Evolutionary conservation across 2,888 invertebrate species (phyloP), one percentile per base, ranked within the genome.

Genomic region (Tortricodes alternella): DNA sequence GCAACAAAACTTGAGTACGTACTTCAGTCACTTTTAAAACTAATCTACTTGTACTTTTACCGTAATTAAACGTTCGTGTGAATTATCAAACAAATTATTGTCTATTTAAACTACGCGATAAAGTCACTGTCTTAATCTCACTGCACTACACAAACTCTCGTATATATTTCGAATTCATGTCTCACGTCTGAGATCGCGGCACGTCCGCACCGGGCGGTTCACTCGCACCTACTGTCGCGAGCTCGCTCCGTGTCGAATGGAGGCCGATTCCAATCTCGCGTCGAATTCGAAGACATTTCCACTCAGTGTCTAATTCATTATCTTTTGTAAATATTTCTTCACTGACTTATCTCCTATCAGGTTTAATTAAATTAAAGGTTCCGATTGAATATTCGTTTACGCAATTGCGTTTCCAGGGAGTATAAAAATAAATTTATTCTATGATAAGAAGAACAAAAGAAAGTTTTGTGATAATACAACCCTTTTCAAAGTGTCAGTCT

Each of bases 111-210:
- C n/a, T 37, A 44, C 16, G 16, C 7, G 23, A 23, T 38, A 29
- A 24, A 48, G 53, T 48, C 48, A 55, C 53, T 41, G 15, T 55
- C 53, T 46, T 24, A 7, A n/a, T 35, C 34, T n/a, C 53, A 48
- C 41, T 48, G 13, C 48, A 48, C 53, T 44, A n/a, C 34, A 32
- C 41, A 41, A 18, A 2, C 3, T 35, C 39, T 41, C 34, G 23
- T 41, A 13, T 35, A 35, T 15, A 13, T 15, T 9, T 35, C 43
- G 43, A 18, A 18, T 19, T 27, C 53, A 46, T 46, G n/a, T 27
- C 32, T 46, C 11, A n/a, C 37, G 44, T 27, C 4, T 9, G 3
- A 39, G 13, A 7, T 6, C 19, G 16, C 29, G 37, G 32, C 34
- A 9, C 55, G 55, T 43, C 55, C 49, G 43, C 37, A 1, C n/a